These are phyloP conservation scores for Tadarida brasiliensis DNA, from an alignment of 2,797 vertebrate genomes.

Conservation along the genomic window DNA sequence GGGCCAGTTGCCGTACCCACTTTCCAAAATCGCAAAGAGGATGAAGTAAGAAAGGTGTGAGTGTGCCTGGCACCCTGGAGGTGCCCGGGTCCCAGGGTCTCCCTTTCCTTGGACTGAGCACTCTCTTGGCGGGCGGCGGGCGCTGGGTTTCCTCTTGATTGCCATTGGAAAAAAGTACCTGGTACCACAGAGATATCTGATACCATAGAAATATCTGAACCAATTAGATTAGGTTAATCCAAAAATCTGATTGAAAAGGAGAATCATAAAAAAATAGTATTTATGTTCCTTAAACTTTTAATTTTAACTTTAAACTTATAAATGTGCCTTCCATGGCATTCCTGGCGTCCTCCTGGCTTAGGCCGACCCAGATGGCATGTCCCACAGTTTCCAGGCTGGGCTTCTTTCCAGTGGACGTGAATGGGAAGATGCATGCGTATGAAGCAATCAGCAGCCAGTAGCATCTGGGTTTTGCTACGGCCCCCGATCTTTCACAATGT, in stretches of 20 bases:
- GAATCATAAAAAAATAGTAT: not conserved
- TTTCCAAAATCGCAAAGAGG: not conserved
- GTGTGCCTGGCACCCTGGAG: fast-evolving
- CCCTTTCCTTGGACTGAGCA: not conserved
- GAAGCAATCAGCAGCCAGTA: fast-evolving
- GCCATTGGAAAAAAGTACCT: not conserved
- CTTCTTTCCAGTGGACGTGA: not conserved
- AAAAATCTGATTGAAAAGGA: not conserved
- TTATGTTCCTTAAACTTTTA: not conserved
- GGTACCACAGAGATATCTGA: not conserved
- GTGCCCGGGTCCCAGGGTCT: not conserved
- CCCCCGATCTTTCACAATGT: not conserved
- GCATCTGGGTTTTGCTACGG: not conserved
- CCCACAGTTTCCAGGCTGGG: not conserved
- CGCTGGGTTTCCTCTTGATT: not conserved
- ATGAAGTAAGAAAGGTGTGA: not conserved
- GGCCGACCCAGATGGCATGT: not conserved
- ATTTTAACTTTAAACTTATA: not conserved
- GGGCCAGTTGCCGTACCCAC: fast-evolving
- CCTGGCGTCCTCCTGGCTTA: not conserved
- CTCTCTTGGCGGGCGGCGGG: not conserved
- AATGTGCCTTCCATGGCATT: not conserved
- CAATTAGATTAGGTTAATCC: not conserved
- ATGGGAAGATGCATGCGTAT: fast-evolving
- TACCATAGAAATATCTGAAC: not conserved